phyloP scores from a whole-genome alignment of 2,888 invertebrate species.

The Ashinkailepas kermadecensis region DNA sequence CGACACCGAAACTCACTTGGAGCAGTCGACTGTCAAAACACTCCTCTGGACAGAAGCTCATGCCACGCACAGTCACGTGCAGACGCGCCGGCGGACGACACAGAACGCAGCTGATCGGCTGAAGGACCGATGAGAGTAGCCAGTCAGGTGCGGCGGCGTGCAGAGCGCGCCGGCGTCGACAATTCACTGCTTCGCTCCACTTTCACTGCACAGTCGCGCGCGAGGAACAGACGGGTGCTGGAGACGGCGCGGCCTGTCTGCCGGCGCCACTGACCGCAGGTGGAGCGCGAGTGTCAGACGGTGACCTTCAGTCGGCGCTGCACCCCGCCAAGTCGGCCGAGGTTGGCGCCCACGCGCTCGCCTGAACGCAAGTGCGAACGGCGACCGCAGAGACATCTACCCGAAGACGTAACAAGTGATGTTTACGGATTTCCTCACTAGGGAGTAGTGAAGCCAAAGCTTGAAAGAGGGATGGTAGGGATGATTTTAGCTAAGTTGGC shows the following conservation, averaged over 20 bases:
- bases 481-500: too few species aligned
- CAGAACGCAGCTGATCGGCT: neutral
- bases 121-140: too few species aligned
- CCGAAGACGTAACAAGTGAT: neutral
- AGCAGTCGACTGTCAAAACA: too few species aligned
- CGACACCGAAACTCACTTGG: too few species aligned
- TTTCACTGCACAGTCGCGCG: neutral
- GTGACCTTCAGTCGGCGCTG: neutral
- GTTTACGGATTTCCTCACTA: too few species aligned
- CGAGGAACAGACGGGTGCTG: neutral
- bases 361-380: too few species aligned
- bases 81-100: neutral
- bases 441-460: too few species aligned
- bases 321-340: neutral
- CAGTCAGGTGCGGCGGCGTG: too few species aligned
- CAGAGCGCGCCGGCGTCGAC: neutral
- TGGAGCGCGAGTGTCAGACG: neutral
- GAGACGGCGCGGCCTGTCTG: neutral
- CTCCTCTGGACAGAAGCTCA: too few species aligned
- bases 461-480: too few species aligned
- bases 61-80: too few species aligned
- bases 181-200: neutral
- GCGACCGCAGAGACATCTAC: neutral
- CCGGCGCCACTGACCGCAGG: neutral
- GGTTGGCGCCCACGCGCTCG: neutral